Conservation (phyloP, 2,113 vertebrate species). For the Antechinus flavipes region DNA sequence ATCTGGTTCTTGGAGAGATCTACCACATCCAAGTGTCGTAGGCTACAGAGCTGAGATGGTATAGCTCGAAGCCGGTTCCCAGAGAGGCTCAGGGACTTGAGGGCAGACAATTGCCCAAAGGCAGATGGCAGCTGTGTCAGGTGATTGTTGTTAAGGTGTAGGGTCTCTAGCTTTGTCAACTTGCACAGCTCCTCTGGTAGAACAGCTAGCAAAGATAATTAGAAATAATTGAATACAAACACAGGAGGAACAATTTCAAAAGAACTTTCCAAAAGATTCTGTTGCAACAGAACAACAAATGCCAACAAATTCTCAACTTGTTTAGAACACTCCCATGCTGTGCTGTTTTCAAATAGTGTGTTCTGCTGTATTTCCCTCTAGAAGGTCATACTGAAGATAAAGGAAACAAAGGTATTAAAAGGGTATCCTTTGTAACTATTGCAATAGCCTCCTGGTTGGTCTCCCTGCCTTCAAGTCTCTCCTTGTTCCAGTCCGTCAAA, state of each 20-base stretch:
- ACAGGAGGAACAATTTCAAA: slow-evolving; percentile 41
- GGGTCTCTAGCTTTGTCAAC: slow-evolving; percentile 95
- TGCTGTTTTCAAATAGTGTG: slow-evolving; percentile 39
- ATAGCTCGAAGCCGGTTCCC: slow-evolving; percentile 93
- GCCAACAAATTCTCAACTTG: slow-evolving; percentile 34
- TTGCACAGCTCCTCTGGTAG: slow-evolving; percentile 93
- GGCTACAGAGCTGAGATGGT: slow-evolving; percentile 89
- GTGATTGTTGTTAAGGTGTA: slow-evolving; percentile 92
- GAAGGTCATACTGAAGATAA: slow-evolving; percentile 42
- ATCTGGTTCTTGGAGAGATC: slow-evolving; percentile 97
- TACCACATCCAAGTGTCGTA: slow-evolving; percentile 93
- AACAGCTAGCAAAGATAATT: slow-evolving; percentile 78
- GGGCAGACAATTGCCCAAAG: slow-evolving; percentile 91
- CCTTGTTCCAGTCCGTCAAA: not conserved
- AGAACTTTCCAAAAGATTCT: slow-evolving; percentile 28
- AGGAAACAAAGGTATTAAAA: slow-evolving; percentile 33
- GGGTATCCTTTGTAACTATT: slow-evolving; percentile 35
- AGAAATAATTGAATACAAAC: slow-evolving; percentile 22
- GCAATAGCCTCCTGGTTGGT: slow-evolving; percentile 24
- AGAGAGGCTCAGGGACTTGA: slow-evolving; percentile 93
- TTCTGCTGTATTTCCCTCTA: slow-evolving; percentile 51
- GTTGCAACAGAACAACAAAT: slow-evolving; percentile 4
- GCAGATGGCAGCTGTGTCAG: slow-evolving; percentile 88
- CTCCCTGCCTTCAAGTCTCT: slow-evolving; percentile 8
- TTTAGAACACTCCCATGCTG: not conserved